Evolutionary conservation across 2,888 invertebrate species (phyloP).

Genomic region (Brenthis hecate): DNA sequence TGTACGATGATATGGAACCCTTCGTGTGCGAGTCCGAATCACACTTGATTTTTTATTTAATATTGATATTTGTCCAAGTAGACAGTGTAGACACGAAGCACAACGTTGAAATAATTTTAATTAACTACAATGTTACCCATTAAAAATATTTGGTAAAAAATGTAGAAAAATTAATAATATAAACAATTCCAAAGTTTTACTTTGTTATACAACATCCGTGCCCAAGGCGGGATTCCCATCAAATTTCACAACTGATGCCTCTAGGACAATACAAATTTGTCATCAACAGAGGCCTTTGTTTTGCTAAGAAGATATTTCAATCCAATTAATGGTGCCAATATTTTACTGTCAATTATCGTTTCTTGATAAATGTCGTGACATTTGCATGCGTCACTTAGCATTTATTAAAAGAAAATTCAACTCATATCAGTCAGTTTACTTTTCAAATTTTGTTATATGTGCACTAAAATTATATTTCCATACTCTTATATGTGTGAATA

Average conservation of each 20-base stretch:
- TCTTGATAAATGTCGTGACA: conserved; percentile 59
- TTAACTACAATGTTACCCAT: background rate
- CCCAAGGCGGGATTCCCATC: conserved; percentile 44
- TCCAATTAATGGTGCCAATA: conserved; percentile 73
- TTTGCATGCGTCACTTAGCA: conserved; percentile 35
- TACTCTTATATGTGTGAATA: too few species aligned
- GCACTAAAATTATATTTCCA: too few species aligned
- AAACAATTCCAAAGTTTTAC: conserved; percentile 28
- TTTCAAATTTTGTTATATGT: too few species aligned
- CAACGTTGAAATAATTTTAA: too few species aligned
- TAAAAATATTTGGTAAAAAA: conserved; percentile 9
- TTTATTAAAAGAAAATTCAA: conserved; percentile 9
- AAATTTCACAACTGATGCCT: conserved; percentile 67
- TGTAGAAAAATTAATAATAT: conserved; percentile 15
- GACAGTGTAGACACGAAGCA: too few species aligned
- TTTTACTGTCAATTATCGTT: conserved; percentile 68
- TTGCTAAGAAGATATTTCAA: conserved; percentile 70
- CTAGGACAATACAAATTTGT: conserved; percentile 64
- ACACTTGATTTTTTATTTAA: too few species aligned
- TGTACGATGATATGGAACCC: too few species aligned
- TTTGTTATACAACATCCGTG: conserved; percentile 26
- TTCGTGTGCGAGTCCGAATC: too few species aligned
- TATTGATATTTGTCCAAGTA: too few species aligned
- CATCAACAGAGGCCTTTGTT: conserved; percentile 69
- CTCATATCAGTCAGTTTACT: background rate